Conservation (phyloP, 2,113 vertebrate species). For the Planiliza haematocheilus region DNA sequence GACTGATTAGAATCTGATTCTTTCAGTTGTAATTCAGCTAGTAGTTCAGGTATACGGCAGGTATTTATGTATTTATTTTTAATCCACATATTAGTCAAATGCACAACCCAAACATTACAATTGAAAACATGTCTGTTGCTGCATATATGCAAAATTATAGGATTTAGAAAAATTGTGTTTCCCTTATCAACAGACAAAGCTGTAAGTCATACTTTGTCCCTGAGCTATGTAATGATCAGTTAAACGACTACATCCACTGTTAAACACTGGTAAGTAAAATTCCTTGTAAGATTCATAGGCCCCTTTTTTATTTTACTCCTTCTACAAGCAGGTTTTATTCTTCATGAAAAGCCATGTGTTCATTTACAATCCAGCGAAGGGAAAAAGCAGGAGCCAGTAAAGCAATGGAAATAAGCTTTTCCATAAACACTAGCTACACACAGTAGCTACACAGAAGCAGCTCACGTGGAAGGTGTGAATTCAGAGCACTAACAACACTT, state of each 20-base stretch:
- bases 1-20: too few relatives aligned
- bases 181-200: too few relatives aligned
- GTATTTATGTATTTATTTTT: too few relatives aligned
- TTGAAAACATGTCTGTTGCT: too few relatives aligned
- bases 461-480: too few relatives aligned
- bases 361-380: not conserved
- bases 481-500: not conserved
- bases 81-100: too few relatives aligned
- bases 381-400: not conserved
- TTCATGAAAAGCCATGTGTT: not conserved
- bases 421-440: conserved; percentile 2
- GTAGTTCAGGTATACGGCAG: too few relatives aligned
- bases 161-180: too few relatives aligned
- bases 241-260: not conserved
- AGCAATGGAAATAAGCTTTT: conserved; percentile 3
- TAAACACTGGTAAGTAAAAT: not conserved
- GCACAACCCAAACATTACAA: too few relatives aligned
- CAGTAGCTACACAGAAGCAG: not conserved
- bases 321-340: not conserved
- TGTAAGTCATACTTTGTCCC: too few relatives aligned
- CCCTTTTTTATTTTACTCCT: not conserved
- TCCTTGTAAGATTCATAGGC: not conserved
- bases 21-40: too few relatives aligned
- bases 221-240: not conserved
- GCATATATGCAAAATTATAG: too few relatives aligned